Evolutionary conservation across 1,140 invertebrate species (phyloP).

Genomic region (Cherax quadricarinatus): DNA sequence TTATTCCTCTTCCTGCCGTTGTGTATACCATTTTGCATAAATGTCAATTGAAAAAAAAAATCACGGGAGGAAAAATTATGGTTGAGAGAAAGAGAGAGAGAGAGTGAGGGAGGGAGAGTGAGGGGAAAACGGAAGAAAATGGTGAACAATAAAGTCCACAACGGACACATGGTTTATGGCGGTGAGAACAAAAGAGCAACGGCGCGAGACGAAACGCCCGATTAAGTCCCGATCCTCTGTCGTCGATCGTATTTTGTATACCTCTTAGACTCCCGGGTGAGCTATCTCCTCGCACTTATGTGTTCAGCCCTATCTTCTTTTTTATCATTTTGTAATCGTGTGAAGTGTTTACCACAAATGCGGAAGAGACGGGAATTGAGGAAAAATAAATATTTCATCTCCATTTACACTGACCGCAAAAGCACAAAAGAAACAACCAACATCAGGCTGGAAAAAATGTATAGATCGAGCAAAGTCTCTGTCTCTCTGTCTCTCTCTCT

Average conservation of each 20-base stretch:
- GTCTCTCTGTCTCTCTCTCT: no score
- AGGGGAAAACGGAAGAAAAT: not conserved
- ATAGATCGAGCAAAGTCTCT: not conserved
- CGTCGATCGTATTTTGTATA: slow-evolving; percentile 68
- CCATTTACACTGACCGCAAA: not conserved
- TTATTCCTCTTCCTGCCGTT: not conserved
- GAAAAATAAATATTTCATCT: no score
- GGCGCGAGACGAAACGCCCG: slow-evolving; percentile 68
- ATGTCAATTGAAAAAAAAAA: not conserved
- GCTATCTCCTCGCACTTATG: not conserved
- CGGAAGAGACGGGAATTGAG: not conserved
- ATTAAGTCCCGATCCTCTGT: slow-evolving; percentile 69
- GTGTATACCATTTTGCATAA: not conserved
- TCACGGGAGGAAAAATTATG: not conserved
- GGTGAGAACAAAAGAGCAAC: slow-evolving; percentile 68
- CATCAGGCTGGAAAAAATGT: not conserved
- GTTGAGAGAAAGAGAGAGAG: not conserved
- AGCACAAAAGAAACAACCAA: not conserved
- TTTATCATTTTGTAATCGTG: not conserved
- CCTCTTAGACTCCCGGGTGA: slow-evolving; percentile 43
- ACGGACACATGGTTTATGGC: slow-evolving; percentile 67
- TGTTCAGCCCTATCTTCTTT: no score
- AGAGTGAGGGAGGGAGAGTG: no score
- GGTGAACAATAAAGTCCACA: slow-evolving; percentile 34
- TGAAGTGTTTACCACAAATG: not conserved